Evolutionary conservation across 2,888 invertebrate genomes (phyloP).

Genomic region (Orgyia antiqua): DNA sequence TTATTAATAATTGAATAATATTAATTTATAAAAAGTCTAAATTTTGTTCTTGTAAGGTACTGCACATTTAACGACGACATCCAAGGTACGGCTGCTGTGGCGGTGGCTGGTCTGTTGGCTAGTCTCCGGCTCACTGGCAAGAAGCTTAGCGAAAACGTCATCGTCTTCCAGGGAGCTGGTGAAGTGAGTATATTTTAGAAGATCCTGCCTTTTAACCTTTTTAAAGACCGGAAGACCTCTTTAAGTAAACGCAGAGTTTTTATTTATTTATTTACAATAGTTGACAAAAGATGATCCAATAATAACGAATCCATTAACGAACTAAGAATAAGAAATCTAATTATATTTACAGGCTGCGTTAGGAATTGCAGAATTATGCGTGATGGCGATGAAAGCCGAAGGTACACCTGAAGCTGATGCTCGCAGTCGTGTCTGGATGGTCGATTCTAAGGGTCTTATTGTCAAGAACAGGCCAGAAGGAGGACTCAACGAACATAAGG

Average conservation of each 20-base stretch:
- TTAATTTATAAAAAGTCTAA: no score
- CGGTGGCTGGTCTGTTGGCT: conserved; percentile 94
- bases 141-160: conserved; percentile 88
- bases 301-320: no score
- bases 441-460: conserved; percentile 96
- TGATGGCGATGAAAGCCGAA: conserved; percentile 94
- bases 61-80: conserved; percentile 99
- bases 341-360: conserved; percentile 94
- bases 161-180: conserved; percentile 98
- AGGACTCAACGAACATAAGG: conserved; percentile 88
- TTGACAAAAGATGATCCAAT: no score
- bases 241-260: no score
- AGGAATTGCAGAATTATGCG: conserved; percentile 95
- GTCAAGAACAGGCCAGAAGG: conserved; percentile 91
- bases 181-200: conserved; percentile 85
- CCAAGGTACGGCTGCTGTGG: conserved; percentile 97
- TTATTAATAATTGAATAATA: no score
- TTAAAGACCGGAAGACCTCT: no score
- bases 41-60: conserved; percentile 36
- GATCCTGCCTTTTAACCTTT: no score
- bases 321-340: no score
- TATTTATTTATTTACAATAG: no score
- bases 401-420: conserved; percentile 88
- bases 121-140: conserved; percentile 90
- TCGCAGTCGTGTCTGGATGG: conserved; percentile 91